These are phyloP conservation scores for Syngnathus scovelli DNA, from an alignment of 2,113 vertebrate species.

Conservation along the genomic window DNA sequence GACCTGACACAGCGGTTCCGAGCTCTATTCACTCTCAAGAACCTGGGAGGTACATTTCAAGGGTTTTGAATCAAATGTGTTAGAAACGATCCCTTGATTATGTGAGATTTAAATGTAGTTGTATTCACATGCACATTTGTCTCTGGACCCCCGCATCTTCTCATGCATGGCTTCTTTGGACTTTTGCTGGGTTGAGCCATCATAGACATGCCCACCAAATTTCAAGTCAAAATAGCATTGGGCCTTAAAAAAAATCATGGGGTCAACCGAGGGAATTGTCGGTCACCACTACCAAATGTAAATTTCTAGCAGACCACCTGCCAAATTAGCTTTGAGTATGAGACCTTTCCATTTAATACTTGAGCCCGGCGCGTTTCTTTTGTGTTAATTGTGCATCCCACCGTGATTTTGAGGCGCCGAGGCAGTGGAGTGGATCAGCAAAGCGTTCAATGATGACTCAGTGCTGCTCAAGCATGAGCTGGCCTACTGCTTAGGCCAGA, in stretches of 20 bases:
- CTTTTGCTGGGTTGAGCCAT: too few species aligned
- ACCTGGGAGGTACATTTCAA: constrained; percentile 70
- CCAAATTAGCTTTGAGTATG: neutral
- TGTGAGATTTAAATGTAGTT: neutral
- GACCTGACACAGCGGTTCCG: constrained; percentile 81
- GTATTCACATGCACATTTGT: neutral
- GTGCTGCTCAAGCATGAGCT: constrained; percentile 91
- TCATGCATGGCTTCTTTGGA: too few species aligned
- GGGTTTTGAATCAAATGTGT: neutral
- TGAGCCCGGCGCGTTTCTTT: too few species aligned
- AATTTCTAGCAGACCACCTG: too few species aligned
- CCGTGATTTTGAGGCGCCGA: constrained; percentile 43
- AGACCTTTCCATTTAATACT: neutral
- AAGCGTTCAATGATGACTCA: constrained; percentile 80
- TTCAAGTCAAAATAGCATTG: neutral
- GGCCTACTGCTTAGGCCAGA: constrained; percentile 93
- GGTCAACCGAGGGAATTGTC: too few species aligned
- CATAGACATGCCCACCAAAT: too few species aligned
- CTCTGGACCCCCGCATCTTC: neutral
- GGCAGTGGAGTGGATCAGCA: constrained; percentile 84
- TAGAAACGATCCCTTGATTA: neutral
- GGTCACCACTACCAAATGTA: too few species aligned
- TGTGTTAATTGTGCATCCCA: too few species aligned
- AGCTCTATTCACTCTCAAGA: constrained; percentile 88
- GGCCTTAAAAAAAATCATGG: too few species aligned